Evolutionary conservation across 2,888 invertebrate species (phyloP).

Genomic region (Apotomis capreana): DNA sequence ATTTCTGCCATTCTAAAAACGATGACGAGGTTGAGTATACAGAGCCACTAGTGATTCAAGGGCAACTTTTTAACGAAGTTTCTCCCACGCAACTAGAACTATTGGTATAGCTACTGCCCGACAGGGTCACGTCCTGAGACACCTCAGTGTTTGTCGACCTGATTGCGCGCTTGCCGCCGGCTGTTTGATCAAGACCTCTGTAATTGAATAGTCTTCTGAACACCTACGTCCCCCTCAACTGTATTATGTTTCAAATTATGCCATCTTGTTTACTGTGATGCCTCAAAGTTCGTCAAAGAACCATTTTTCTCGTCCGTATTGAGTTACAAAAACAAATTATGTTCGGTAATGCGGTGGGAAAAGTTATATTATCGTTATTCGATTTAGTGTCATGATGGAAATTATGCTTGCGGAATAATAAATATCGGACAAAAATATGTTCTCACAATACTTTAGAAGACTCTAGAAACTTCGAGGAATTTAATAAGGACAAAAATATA

Average conservation of each 20-base stretch:
- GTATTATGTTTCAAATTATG: constrained; percentile 40
- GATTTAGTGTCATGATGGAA: not conserved
- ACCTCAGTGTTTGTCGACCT: constrained; percentile 36
- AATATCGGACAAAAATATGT: too few relatives aligned
- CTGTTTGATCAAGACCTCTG: constrained; percentile 51
- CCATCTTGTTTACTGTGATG: constrained; percentile 29
- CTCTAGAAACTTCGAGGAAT: too few relatives aligned
- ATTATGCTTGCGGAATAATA: not conserved
- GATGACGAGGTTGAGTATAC: too few relatives aligned
- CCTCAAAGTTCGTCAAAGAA: constrained; percentile 28
- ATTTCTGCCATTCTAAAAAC: too few relatives aligned
- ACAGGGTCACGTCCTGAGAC: constrained; percentile 34
- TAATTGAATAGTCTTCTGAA: constrained; percentile 50
- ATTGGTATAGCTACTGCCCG: constrained; percentile 8
- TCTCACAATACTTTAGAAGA: too few relatives aligned
- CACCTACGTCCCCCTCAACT: constrained; percentile 18
- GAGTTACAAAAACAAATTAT: constrained; percentile 36
- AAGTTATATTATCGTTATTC: constrained; percentile 5
- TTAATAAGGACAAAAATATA: too few relatives aligned
- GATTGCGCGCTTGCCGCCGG: constrained; percentile 41
- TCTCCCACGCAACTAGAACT: not conserved
- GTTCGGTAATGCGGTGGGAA: constrained; percentile 19
- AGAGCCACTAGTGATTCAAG: too few relatives aligned
- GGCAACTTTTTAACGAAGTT: too few relatives aligned
- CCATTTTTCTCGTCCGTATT: constrained; percentile 27